Evolutionary conservation across 2,888 invertebrate species (phyloP).

Genomic region (Operophtera brumata): DNA sequence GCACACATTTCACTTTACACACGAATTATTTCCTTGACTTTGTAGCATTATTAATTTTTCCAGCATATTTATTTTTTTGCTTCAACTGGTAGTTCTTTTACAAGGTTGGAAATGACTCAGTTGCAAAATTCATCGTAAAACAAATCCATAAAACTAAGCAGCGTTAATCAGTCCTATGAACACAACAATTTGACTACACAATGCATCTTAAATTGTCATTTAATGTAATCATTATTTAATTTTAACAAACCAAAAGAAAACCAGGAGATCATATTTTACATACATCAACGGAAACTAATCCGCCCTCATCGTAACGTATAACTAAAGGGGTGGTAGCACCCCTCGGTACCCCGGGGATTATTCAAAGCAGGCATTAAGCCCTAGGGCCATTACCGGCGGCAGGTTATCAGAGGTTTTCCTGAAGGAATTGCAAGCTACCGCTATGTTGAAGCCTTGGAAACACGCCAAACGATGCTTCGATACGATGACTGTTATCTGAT

Average conservation of each 20-base stretch:
- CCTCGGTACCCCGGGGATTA: conserved; percentile 44
- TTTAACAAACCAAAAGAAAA: conserved; percentile 37
- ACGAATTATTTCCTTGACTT: conserved; percentile 46
- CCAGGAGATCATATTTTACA: conserved; percentile 39
- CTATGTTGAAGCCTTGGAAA: conserved; percentile 49
- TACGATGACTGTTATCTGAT: conserved; percentile 43
- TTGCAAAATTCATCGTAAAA: neutral
- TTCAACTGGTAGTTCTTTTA: neutral
- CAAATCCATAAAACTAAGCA: neutral
- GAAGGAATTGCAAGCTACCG: conserved; percentile 47
- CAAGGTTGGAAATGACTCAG: no score
- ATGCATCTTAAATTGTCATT: neutral
- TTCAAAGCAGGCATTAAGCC: conserved; percentile 63
- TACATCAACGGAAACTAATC: conserved; percentile 48
- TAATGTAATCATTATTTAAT: conserved; percentile 29
- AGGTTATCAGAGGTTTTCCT: conserved; percentile 62
- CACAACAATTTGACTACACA: neutral
- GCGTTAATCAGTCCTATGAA: neutral
- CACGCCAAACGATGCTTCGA: conserved; percentile 52
- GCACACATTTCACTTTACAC: conserved; percentile 54
- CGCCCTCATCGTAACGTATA: conserved; percentile 41
- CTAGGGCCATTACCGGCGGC: conserved; percentile 54
- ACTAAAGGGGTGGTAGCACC: conserved; percentile 33
- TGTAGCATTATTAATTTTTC: conserved; percentile 12
- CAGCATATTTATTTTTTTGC: neutral